Base-by-base conservation (phyloP, 2,113 vertebrate genomes). In the Garra rufa region DNA sequence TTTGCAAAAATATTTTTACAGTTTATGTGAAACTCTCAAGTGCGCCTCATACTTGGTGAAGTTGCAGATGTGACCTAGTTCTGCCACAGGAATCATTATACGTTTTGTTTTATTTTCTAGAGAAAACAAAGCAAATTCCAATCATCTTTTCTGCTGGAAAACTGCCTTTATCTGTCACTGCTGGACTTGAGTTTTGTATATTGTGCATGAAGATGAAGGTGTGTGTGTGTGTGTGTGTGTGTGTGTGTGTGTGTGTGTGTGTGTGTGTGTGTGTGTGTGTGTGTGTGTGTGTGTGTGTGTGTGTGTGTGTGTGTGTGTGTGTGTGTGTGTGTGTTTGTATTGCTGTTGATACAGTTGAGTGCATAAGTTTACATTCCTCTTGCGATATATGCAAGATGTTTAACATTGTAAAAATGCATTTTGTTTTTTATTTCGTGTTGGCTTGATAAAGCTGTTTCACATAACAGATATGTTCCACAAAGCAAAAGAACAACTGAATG, bases 51-150 rank as follows among this genome's bases (percentile, higher is more conserved):
- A 44, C 10, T 1, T 10, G 7, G 63, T 74, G 30, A 76, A 76
- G 59, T 41, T 75, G 71, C 82, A 79, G 63, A 50, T 48, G 57
- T 80, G 77, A 67, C 26, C 59, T 61, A 71, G 86, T 75, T 85
- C 26, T 8, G 55, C 6, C 52, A 69, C 83, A 85, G 83, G 59
- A 87, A 80, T 26, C 17, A 43, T 75, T 69, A 15, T 6, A 19
- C 26, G 6, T 81, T 21, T 81, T 78, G 86, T 75, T 87, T 84
- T 84, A 70, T 81, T 81, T 87, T 67, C 26, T 71, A 52, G 61
- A 26, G 19, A 79, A 70, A 82, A 59, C n/a, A 46, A 80, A 73
- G 65, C 26, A 78, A 67, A 74, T 85, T 83, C 83, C 80, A 80
- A 14, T 77, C 65, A 14, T 59, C 34, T 48, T 46, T 52, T 19